Conservation (phyloP, 2,888 invertebrate species). For the Tetragonisca angustula region DNA sequence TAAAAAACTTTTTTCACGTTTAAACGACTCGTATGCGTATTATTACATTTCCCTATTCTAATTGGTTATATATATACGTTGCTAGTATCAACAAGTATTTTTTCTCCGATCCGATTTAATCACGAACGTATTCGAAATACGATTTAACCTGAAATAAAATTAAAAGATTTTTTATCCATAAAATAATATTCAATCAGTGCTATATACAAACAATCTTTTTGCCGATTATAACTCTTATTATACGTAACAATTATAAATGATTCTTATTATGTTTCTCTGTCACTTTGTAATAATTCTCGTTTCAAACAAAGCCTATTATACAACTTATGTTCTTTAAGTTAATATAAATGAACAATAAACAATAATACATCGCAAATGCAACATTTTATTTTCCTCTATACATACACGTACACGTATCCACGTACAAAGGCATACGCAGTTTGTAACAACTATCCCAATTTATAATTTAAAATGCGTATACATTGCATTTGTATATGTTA, state of each 20-base stretch:
- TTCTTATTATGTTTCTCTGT: too few species aligned
- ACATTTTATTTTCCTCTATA: not conserved
- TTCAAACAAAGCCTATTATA: not conserved
- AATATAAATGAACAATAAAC: not conserved
- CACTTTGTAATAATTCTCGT: not conserved
- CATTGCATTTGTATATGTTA: conserved; percentile 80
- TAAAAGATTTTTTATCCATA: not conserved
- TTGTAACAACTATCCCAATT: not conserved
- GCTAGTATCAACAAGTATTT: not conserved
- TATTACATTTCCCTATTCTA: not conserved
- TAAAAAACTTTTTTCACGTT: not conserved
- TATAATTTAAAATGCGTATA: not conserved
- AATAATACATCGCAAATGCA: not conserved
- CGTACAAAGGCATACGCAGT: not conserved
- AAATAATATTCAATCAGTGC: not conserved
- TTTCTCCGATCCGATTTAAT: not conserved
- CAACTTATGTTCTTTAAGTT: not conserved
- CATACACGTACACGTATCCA: not conserved
- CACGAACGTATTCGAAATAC: not conserved
- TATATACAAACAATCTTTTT: not conserved
- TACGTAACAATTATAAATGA: too few species aligned
- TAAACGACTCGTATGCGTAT: not conserved
- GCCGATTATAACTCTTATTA: not conserved
- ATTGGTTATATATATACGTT: not conserved
- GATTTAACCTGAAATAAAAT: not conserved